Evolutionary conservation across 2,888 invertebrate species (phyloP).

Genomic region (Herminia tarsipennalis): DNA sequence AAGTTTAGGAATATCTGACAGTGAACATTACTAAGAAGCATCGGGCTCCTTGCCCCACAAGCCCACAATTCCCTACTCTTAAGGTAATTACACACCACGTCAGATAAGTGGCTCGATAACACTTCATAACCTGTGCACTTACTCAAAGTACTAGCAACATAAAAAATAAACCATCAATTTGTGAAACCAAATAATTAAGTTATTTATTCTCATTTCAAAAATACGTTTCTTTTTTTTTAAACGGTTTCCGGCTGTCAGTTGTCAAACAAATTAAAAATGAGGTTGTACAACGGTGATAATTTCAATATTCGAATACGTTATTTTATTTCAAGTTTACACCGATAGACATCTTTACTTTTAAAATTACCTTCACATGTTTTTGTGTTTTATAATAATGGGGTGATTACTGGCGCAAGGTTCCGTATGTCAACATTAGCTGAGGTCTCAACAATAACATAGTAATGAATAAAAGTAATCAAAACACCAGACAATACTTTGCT

Average conservation of each 20-base stretch:
- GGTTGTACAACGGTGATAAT: conserved; percentile 5
- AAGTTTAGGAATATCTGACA: conserved; percentile 35
- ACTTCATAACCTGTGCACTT: conserved; percentile 46
- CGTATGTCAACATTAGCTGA: background rate
- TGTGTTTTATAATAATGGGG: background rate
- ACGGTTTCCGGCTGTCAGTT: conserved; percentile 35
- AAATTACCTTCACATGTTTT: background rate
- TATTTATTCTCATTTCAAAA: conserved; percentile 24
- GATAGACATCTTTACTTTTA: conserved; percentile 5
- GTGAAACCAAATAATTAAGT: conserved; percentile 38
- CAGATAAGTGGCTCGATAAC: conserved; percentile 60
- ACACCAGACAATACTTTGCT: conserved; percentile 23
- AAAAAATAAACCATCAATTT: conserved; percentile 32
- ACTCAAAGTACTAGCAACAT: conserved; percentile 24
- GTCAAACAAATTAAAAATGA: conserved; percentile 34
- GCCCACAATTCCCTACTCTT: conserved; percentile 49
- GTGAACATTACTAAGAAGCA: conserved; percentile 32
- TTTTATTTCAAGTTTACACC: background rate
- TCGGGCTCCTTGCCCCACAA: conserved; percentile 28
- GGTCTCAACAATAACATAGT: background rate
- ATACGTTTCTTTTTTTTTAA: conserved; percentile 31
- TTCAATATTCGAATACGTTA: conserved; percentile 1
- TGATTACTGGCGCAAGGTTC: background rate
- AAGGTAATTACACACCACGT: conserved; percentile 58
- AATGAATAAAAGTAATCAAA: conserved; percentile 31